These are phyloP conservation scores for Scatophagus argus DNA, from an alignment of 2,113 vertebrate genomes.

Conservation along the genomic window DNA sequence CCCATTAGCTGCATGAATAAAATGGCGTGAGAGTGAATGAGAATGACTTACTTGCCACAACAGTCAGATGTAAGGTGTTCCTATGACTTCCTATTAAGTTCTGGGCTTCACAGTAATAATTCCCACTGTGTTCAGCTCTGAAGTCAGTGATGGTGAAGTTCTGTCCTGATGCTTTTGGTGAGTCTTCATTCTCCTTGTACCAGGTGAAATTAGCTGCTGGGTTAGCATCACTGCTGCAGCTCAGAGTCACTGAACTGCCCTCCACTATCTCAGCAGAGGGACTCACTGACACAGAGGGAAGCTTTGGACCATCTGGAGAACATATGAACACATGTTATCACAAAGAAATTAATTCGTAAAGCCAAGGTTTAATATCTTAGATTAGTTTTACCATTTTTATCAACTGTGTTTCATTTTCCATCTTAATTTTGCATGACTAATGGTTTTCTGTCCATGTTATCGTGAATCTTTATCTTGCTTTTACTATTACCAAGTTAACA, in stretches of 20 bases:
- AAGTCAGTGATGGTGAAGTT: not conserved
- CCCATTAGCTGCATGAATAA: not conserved
- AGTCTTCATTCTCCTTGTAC: not conserved
- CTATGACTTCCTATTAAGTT: not conserved
- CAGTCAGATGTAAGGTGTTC: not conserved
- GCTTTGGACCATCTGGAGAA: not conserved
- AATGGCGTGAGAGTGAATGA: not conserved
- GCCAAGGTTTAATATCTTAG: no score
- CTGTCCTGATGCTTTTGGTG: not conserved
- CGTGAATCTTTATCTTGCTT: no score
- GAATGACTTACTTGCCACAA: not conserved
- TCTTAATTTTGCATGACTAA: no score
- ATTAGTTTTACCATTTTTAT: no score
- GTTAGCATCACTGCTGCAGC: conserved; percentile 6
- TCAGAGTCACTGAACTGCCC: not conserved
- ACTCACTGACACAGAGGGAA: not conserved
- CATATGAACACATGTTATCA: not conserved
- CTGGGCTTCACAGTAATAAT: not conserved
- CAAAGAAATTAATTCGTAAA: no score
- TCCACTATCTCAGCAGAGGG: not conserved
- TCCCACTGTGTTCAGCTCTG: not conserved
- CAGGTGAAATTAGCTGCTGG: not conserved
- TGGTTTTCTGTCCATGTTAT: no score
- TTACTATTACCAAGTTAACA: no score
- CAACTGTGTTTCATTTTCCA: no score